These are phyloP conservation scores for Cantharis rustica DNA, from an alignment of 2,888 invertebrate genomes.

Conservation along the genomic window DNA sequence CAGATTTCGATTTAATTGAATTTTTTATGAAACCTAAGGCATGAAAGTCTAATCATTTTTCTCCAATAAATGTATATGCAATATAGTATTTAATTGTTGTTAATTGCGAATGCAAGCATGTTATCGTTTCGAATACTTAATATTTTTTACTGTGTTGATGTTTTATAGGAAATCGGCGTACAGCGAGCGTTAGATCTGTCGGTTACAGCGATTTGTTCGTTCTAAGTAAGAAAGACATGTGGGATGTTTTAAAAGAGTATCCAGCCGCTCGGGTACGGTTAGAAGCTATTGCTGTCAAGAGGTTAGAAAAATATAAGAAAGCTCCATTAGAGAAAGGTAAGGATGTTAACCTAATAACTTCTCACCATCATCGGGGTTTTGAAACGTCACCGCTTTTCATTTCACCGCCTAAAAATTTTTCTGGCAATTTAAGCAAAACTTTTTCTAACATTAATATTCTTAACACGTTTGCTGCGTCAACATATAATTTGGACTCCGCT, in stretches of 20 bases:
- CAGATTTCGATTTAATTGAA: not conserved
- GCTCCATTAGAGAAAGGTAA: constrained; percentile 91
- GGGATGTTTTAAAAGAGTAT: constrained; percentile 97
- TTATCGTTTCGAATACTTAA: not conserved
- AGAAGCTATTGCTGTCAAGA: constrained; percentile 96
- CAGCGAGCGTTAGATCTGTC: constrained; percentile 96
- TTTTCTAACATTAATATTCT: not conserved
- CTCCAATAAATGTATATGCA: not conserved
- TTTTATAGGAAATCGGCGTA: constrained; percentile 88
- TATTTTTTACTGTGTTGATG: not conserved
- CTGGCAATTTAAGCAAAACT: not conserved
- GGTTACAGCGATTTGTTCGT: constrained; percentile 99
- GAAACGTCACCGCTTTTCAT: not conserved
- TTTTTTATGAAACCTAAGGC: not conserved
- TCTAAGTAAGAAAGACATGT: constrained; percentile 98
- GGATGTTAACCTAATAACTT: constrained; percentile 30
- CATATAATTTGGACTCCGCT: not conserved
- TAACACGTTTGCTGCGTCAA: not conserved
- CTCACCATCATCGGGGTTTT: not conserved
- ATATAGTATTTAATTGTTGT: not conserved
- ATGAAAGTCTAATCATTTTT: not conserved
- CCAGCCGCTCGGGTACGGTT: constrained; percentile 91
- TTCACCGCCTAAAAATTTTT: not conserved
- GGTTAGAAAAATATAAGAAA: constrained; percentile 96
- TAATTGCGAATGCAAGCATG: not conserved